phyloP scores from a whole-genome alignment of 2,797 vertebrate genomes.

The Siniperca obscura region DNA sequence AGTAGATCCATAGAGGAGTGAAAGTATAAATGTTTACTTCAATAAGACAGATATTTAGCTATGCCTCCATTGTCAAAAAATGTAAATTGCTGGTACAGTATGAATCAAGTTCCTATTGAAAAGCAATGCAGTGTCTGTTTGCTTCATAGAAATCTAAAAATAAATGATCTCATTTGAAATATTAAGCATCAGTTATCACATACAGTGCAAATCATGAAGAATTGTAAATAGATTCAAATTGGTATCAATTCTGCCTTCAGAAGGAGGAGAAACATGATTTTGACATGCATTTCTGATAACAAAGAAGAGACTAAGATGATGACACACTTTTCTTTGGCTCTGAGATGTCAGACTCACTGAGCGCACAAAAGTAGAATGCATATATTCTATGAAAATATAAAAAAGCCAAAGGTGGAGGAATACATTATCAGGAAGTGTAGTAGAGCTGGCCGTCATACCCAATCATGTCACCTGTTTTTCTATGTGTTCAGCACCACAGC shows the following conservation, averaged over 20 bases:
- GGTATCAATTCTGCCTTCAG: conserved; percentile 15
- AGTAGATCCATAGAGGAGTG: not conserved
- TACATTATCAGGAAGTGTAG: conserved; percentile 58
- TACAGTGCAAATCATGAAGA: not conserved
- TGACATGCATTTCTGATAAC: conserved; percentile 2
- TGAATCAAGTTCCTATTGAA: not conserved
- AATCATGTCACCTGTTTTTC: conserved; percentile 50
- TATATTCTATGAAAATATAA: conserved; percentile 40
- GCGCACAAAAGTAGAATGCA: conserved; percentile 27
- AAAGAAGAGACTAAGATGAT: conserved; percentile 30
- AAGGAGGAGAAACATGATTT: conserved; percentile 22
- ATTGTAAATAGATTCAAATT: conserved; percentile 8
- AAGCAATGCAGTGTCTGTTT: not conserved
- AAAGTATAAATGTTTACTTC: not conserved
- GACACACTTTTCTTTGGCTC: conserved; percentile 31
- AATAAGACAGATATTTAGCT: not conserved
- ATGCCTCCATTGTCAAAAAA: not conserved
- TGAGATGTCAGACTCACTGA: conserved; percentile 43
- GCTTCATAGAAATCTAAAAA: conserved; percentile 6
- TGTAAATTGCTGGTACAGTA: not conserved
- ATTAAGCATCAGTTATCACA: conserved; percentile 5
- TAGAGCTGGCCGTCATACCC: conserved; percentile 47
- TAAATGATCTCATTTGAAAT: conserved; percentile 4
- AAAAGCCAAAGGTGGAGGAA: conserved; percentile 49
- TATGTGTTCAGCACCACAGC: conserved; percentile 27